Evolutionary conservation across 2,888 invertebrate genomes (phyloP).

Genomic region (Charanyca ferruginea): DNA sequence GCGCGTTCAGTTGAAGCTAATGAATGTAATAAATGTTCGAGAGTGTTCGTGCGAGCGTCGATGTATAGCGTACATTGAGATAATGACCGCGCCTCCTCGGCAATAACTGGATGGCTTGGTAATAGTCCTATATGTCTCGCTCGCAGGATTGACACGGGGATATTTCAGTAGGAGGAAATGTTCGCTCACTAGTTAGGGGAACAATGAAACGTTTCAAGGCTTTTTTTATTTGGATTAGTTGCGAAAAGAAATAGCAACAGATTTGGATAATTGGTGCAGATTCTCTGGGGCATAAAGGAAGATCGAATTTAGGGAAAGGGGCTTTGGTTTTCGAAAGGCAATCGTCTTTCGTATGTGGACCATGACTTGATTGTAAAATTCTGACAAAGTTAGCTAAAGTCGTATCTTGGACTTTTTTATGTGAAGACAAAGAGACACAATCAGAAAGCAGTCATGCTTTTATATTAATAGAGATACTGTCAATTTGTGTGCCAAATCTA

Average conservation of each 20-base stretch:
- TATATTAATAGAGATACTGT: background rate
- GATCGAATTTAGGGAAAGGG: constrained; percentile 15
- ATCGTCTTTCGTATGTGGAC: background rate
- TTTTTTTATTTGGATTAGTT: constrained; percentile 49
- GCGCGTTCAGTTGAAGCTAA: constrained; percentile 76
- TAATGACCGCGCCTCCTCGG: constrained; percentile 73
- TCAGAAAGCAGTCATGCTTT: no score
- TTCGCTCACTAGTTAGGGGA: constrained; percentile 45
- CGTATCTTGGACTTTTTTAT: no score
- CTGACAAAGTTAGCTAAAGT: no score
- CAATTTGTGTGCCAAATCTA: background rate
- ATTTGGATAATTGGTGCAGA: constrained; percentile 33
- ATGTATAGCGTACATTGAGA: constrained; percentile 80
- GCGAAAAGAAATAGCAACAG: constrained; percentile 21
- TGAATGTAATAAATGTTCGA: constrained; percentile 77
- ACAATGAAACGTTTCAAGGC: constrained; percentile 47
- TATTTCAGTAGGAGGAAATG: constrained; percentile 54
- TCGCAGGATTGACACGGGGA: constrained; percentile 53
- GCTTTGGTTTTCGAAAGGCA: constrained; percentile 5
- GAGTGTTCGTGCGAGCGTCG: constrained; percentile 73
- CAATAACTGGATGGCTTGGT: constrained; percentile 74
- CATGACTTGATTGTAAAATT: background rate
- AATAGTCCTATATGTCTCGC: constrained; percentile 68
- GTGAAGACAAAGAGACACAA: no score
- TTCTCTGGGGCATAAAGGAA: background rate